These are phyloP conservation scores for Campoletis sonorensis DNA, from an alignment of 1,140 invertebrate genomes.

Conservation along the genomic window DNA sequence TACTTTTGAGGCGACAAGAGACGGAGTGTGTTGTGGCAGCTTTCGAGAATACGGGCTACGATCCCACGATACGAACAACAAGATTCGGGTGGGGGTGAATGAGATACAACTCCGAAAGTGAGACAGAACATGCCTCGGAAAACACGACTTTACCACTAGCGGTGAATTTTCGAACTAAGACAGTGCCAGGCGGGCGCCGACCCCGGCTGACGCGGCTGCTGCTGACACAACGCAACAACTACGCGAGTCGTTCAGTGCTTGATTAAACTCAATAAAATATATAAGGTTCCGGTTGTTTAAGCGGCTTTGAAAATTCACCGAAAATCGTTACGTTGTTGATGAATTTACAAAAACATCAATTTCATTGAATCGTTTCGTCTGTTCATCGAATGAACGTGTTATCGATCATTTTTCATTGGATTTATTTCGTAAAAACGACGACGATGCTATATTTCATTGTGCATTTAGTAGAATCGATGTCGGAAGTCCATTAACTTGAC, in stretches of 20 bases:
- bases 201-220: slow-evolving; percentile 66
- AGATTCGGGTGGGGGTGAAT: slow-evolving; percentile 27
- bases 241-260: slow-evolving; percentile 44
- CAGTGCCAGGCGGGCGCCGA: slow-evolving; percentile 62
- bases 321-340: too few species aligned
- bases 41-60: slow-evolving; percentile 45
- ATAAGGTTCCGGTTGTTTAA: slow-evolving; percentile 7
- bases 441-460: too few species aligned
- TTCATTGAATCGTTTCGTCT: too few species aligned
- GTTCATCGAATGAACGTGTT: too few species aligned
- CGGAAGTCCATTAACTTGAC: not conserved
- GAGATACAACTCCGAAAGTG: not conserved
- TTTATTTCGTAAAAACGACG: too few species aligned
- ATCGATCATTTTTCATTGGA: too few species aligned
- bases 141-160: slow-evolving; percentile 43
- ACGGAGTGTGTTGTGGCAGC: slow-evolving; percentile 7
- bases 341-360: too few species aligned
- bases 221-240: slow-evolving; percentile 54
- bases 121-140: not conserved
- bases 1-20: not conserved
- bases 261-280: not conserved
- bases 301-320: not conserved
- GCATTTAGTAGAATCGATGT: too few species aligned
- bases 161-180: slow-evolving; percentile 48
- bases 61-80: slow-evolving; percentile 51